These are phyloP conservation scores for Sphaerodactylus townsendi DNA, from an alignment of 2,113 vertebrate genomes.

Conservation along the genomic window DNA sequence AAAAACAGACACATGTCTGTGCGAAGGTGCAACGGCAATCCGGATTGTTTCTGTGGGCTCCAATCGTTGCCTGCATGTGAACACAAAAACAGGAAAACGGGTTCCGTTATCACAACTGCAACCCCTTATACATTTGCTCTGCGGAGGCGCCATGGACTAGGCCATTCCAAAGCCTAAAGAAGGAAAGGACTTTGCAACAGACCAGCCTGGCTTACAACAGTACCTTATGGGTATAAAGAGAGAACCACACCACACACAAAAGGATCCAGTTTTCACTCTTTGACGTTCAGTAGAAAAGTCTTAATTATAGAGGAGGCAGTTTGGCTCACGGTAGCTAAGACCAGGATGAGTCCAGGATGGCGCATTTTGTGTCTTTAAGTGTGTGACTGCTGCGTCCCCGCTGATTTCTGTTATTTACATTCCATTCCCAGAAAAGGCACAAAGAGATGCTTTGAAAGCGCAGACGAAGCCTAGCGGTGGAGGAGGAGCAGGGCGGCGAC, in stretches of 20 bases:
- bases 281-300: not conserved
- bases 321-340: not conserved
- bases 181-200: not conserved
- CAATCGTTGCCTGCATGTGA: too few species aligned
- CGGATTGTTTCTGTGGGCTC: too few species aligned
- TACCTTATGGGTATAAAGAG: not conserved
- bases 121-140: too few species aligned
- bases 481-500: not conserved
- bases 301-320: not conserved
- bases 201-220: not conserved
- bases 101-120: too few species aligned
- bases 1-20: too few species aligned
- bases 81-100: too few species aligned
- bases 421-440: constrained; percentile 1
- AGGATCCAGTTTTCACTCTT: not conserved
- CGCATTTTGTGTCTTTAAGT: not conserved
- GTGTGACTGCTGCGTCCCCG: not conserved
- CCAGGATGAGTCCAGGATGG: not conserved
- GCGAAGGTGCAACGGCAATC: too few species aligned
- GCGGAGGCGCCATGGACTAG: too few species aligned
- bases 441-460: constrained; percentile 5
- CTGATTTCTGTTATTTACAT: constrained; percentile 4
- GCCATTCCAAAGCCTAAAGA: not conserved
- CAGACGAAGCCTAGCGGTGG: not conserved
- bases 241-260: not conserved